These are phyloP conservation scores for Hippoglossus stenolepis DNA, from an alignment of 2,113 vertebrate species.

Conservation along the genomic window DNA sequence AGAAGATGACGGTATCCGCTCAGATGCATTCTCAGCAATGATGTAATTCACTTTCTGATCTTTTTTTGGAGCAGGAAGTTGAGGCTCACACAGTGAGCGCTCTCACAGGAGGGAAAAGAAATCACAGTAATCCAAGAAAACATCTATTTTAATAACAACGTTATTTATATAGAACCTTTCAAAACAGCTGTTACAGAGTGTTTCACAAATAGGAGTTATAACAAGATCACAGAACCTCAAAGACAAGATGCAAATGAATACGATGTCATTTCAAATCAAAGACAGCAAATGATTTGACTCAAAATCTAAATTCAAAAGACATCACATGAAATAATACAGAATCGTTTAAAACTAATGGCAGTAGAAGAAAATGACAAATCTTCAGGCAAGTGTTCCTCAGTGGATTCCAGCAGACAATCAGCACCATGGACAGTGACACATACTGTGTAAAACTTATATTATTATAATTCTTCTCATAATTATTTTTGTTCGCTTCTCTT, in stretches of 20 bases:
- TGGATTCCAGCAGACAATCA: conserved; percentile 29
- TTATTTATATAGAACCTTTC: neutral
- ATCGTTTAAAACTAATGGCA: too few species aligned
- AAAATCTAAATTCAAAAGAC: neutral
- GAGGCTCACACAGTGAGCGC: neutral
- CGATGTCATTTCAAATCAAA: too few species aligned
- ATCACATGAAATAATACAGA: too few species aligned
- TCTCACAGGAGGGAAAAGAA: neutral
- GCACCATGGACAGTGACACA: conserved; percentile 46
- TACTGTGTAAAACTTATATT: neutral
- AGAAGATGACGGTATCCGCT: neutral
- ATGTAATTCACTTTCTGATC: conserved; percentile 59
- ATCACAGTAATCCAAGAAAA: neutral
- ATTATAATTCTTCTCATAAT: conserved; percentile 6
- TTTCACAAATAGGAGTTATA: too few species aligned
- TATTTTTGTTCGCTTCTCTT: neutral
- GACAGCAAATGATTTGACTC: neutral
- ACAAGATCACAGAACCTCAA: too few species aligned
- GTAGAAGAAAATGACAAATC: too few species aligned
- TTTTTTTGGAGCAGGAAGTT: conserved; percentile 44
- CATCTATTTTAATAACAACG: neutral
- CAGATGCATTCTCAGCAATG: conserved; percentile 34
- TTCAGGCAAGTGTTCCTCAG: neutral
- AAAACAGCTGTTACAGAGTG: neutral
- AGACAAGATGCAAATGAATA: too few species aligned